Percentiles rank a stretch among this genome's conserved stretches.
Conservation (phyloP, 2,113 vertebrate species). For the Oenanthe oenanthe region DNA sequence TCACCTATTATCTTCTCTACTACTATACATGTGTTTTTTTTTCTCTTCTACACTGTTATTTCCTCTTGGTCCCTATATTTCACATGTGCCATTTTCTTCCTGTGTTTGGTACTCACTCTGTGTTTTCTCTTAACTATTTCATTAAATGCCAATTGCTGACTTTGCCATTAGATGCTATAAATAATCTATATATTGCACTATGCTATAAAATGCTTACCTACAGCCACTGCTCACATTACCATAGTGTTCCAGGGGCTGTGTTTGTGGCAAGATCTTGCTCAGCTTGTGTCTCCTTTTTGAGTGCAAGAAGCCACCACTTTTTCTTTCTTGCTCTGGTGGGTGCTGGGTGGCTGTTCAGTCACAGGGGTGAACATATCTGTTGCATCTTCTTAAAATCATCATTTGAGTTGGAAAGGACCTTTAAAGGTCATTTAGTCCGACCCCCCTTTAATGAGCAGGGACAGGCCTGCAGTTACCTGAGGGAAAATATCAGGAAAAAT, state of each 20-base stretch:
- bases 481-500: neutral
- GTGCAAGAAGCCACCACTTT: neutral
- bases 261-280: neutral
- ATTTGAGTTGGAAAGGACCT: neutral
- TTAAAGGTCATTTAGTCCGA: neutral
- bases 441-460: neutral
- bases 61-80: neutral
- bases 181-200: neutral
- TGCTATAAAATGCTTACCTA: neutral
- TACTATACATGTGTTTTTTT: accelerated
- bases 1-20: neutral
- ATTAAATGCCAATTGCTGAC: neutral
- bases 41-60: neutral
- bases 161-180: neutral
- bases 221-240: accelerated
- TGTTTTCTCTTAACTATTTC: neutral
- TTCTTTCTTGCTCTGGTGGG: neutral
- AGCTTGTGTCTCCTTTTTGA: neutral
- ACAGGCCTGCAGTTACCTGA: neutral
- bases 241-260: neutral
- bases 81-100: neutral
- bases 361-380: neutral
- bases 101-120: neutral
- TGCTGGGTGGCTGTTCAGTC: neutral
- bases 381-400: neutral